These are phyloP conservation scores for Thalassoma bifasciatum DNA, from an alignment of 2,113 vertebrate species.

Conservation along the genomic window DNA sequence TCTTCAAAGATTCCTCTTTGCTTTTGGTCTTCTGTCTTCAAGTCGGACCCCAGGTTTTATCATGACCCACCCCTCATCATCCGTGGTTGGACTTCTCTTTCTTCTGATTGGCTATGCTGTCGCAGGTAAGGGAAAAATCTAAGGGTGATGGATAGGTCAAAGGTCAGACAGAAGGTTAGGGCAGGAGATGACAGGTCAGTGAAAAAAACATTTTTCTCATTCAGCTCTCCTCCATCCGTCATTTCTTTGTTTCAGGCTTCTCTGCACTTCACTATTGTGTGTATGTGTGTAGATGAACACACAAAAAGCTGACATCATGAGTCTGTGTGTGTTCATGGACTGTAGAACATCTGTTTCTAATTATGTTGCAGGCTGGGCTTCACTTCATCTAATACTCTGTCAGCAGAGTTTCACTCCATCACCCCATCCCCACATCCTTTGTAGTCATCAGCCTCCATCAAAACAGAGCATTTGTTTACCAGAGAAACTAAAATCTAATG, in stretches of 20 bases:
- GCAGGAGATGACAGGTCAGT: not conserved
- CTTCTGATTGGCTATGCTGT: conserved; percentile 74
- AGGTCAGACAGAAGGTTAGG: conserved; percentile 11
- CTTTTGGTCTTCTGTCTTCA: not conserved
- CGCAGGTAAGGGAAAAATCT: conserved; percentile 74
- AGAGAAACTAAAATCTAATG: not conserved
- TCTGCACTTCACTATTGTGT: not conserved
- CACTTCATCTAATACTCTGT: conserved; percentile 35
- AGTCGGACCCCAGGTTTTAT: conserved; percentile 16
- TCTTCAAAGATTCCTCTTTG: not conserved
- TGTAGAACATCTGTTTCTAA: conserved; percentile 73
- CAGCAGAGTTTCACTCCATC: conserved; percentile 2
- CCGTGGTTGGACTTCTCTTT: conserved; percentile 63
- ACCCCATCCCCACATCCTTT: not conserved
- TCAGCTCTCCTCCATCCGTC: not conserved
- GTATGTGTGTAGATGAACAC: conserved; percentile 10
- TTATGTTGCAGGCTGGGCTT: conserved; percentile 48
- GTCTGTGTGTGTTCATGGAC: conserved; percentile 33
- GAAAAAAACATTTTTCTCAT: not conserved
- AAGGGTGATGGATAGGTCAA: conserved; percentile 8
- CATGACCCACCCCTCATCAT: conserved; percentile 60
- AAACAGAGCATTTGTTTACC: not conserved
- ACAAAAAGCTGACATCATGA: conserved; percentile 22
- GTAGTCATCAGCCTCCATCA: not conserved
- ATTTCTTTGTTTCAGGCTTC: not conserved